Evolutionary conservation across 2,888 invertebrate genomes (phyloP), one percentile per base, ranked within the genome.

Genomic region (Morpho deidamia): DNA sequence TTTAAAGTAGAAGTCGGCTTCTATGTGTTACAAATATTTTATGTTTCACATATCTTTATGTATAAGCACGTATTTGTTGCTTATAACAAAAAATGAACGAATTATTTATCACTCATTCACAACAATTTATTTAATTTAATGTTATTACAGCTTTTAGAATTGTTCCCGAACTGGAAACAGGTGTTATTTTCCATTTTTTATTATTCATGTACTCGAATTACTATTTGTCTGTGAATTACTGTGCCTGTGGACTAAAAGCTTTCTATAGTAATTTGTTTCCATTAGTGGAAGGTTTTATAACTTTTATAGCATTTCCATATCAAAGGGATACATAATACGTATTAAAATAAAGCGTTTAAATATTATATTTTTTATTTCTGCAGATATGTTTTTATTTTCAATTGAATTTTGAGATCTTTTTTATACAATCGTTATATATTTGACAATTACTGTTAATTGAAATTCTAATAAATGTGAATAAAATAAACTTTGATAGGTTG

Each of bases 261-360:
- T 48, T 47, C 47, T 33, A 48, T 40, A 48, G 39, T 40, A 48
- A 48, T 48, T 48, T 48, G 33, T 48, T 48, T 48, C 47, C 47
- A 48, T 48, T 48, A 48, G 47, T 48, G 11, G 47, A 40, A 48
- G 40, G 33, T 40, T 40, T 40, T 32, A 39, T 33, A 40, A 48
- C 12, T 48, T 48, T 48, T 48, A 40, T 48, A n/a, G 33, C 11
- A 48, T 48, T 48, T 48, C 40, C 47, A 48, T 48, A 40, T 48
- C 47, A 48, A 48, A 48, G 47, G 47, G 10, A 41, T 12, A 39
- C n/a, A 37, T n/a, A 45, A 47, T 48, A 48, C 47, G 39, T 7
- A 7, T 5, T 39, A 23, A 23, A 3, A 23, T 23, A 23, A 11
- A 46, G 14, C 23, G 45, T 23, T 35, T 37, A n/a, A 8, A 37